Evolutionary conservation across 2,888 invertebrate genomes (phyloP).

Genomic region (Polymixis lichenea): DNA sequence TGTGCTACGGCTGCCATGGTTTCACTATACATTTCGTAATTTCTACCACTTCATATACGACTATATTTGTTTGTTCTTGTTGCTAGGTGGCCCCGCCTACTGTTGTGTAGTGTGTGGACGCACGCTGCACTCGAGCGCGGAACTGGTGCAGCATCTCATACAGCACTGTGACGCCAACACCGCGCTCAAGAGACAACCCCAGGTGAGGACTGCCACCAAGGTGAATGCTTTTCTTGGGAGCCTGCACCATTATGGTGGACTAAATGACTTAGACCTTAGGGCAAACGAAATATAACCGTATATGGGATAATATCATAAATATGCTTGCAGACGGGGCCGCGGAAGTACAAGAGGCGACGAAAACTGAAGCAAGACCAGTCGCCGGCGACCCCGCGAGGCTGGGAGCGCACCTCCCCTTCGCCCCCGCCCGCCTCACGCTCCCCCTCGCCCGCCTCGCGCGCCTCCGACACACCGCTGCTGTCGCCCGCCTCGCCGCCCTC

Average conservation of each 20-base stretch:
- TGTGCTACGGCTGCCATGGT: background rate
- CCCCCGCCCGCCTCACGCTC: conserved; percentile 65
- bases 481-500: conserved; percentile 64
- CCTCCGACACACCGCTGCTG: conserved; percentile 43
- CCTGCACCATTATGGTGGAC: background rate
- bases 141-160: conserved; percentile 95
- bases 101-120: conserved; percentile 95
- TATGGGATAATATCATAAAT: background rate
- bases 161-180: conserved; percentile 97
- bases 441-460: conserved; percentile 65
- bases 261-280: background rate
- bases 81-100: conserved; percentile 91
- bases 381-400: conserved; percentile 68
- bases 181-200: conserved; percentile 94
- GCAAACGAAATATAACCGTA: background rate
- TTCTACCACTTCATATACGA: background rate
- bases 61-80: background rate
- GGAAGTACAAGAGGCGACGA: conserved; percentile 95
- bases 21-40: background rate
- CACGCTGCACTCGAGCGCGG: conserved; percentile 92
- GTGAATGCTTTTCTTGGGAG: conserved; percentile 18
- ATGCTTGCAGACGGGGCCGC: conserved; percentile 91
- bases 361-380: conserved; percentile 91
- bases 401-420: conserved; percentile 67
- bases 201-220: conserved; percentile 78